These are phyloP conservation scores for Psittacula cyanocephala DNA, from an alignment of 2,113 vertebrate genomes.

Conservation along the genomic window DNA sequence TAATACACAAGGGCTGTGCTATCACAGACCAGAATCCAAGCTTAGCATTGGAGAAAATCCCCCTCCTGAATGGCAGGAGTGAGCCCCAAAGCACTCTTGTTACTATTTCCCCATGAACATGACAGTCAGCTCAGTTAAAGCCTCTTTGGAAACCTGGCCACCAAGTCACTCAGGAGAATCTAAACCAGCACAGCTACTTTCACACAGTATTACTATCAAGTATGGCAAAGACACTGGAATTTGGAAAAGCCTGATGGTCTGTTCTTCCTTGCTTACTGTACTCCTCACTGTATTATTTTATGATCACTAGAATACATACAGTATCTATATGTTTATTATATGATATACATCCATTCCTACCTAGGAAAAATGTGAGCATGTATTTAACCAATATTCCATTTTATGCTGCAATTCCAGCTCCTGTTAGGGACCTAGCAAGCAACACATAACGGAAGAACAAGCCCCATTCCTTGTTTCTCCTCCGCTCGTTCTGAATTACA, in stretches of 20 bases:
- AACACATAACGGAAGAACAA: neutral
- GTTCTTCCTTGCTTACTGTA: neutral
- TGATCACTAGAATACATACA: neutral
- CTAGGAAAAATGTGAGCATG: neutral
- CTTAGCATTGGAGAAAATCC: conserved; percentile 51
- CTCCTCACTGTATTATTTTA: neutral
- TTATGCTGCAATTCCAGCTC: neutral
- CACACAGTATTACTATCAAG: neutral
- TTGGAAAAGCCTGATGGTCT: neutral
- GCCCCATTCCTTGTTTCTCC: neutral
- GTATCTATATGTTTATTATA: neutral
- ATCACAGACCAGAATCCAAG: neutral
- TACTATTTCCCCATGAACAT: conserved; percentile 30
- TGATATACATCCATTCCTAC: neutral
- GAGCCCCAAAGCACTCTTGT: neutral
- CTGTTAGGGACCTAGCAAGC: neutral
- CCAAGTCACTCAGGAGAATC: neutral
- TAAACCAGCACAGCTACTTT: neutral
- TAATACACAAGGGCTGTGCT: conserved; percentile 31
- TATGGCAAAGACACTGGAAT: neutral
- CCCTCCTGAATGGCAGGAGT: conserved; percentile 23
- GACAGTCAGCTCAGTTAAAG: neutral
- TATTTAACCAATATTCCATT: neutral
- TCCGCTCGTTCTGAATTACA: neutral
- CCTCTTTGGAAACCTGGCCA: conserved; percentile 6